Evolutionary conservation across 1,140 invertebrate species (phyloP), one percentile per base, ranked within the genome.

Genomic region (Dreissena polymorpha): DNA sequence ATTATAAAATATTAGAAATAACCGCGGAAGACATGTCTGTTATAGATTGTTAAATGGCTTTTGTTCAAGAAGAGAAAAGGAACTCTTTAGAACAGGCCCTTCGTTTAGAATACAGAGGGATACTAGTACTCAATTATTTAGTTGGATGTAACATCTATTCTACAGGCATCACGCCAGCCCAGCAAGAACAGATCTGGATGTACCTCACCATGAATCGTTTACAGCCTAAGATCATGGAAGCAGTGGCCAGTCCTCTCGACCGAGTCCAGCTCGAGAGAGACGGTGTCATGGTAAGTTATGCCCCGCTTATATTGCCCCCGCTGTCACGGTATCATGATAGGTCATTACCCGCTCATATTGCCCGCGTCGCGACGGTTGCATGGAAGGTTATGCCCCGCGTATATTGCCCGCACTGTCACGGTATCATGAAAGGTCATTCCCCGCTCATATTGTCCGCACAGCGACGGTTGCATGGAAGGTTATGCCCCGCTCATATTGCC

Each of bases 211-310:
- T 82, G 79, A 72, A 18, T 10, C 69, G 71, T 8, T 21, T 63
- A 63, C 0, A 21, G 14, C 57, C 73, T n/a, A 82, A 71, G 72
- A 29, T 82, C 23, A 73, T 74, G 71, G 70, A 73, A 39, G 70
- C 79, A 21, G 29, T 82, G 57, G 50, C 29, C 0, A 13, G 10
- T 18, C 79, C 79, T 18, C 67, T 71, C n/a, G 79, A 74, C n/a
- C 60, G 63, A 82, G 72, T 82, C 53, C 70, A 72, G n/a, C 57
- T 82, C 12, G 79, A 82, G 25, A 73, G 79, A 68, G 79, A 82
- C 23, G 79, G 79, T 18, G 18, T 82, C 50, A 63, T 82, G 68
- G 18, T 14, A 49, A 10, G 23, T 14, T 23, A 63, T 63, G 23
- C 10, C 18, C 13, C 13, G 23, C 7, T 14, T n/a, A 67, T 27